Percentiles rank a stretch among this genome's conserved stretches.
These are phyloP conservation scores for Ariopsis seemanni DNA, from an alignment of 2,113 vertebrate genomes.

Conservation along the genomic window DNA sequence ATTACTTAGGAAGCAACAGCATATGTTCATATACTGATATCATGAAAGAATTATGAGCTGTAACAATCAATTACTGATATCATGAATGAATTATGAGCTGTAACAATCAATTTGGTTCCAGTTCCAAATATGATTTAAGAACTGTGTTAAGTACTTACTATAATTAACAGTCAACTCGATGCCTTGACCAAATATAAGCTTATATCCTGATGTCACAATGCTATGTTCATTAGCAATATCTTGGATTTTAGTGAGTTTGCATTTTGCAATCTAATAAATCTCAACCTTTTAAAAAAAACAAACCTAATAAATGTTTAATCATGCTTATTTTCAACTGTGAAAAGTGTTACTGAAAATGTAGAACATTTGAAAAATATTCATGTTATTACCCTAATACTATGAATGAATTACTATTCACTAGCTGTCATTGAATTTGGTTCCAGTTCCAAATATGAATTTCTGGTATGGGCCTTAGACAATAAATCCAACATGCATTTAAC, in stretches of 20 bases:
- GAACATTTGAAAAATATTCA: neutral
- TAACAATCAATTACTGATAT: neutral
- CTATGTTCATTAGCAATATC: neutral
- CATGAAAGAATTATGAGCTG: neutral
- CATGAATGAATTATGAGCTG: neutral
- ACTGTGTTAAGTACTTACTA: slow-evolving; percentile 48
- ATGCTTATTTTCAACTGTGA: neutral
- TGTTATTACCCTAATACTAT: neutral
- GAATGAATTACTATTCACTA: neutral
- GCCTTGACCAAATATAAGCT: slow-evolving; percentile 47
- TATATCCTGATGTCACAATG: slow-evolving; percentile 21
- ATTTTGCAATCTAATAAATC: neutral
- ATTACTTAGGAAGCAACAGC: neutral
- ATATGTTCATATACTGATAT: neutral
- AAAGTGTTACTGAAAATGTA: neutral
- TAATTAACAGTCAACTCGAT: slow-evolving; percentile 32
- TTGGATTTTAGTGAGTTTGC: too few relatives aligned
- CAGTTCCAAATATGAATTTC: slow-evolving; percentile 30
- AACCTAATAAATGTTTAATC: neutral
- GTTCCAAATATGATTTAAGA: neutral
- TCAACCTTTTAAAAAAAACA: neutral
- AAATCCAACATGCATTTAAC: neutral
- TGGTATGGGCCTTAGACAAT: too few relatives aligned
- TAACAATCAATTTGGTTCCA: neutral
- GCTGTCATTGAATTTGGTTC: slow-evolving; percentile 13